These are phyloP conservation scores for Hippocampus zosterae DNA, from an alignment of 2,113 vertebrate genomes.

Conservation along the genomic window DNA sequence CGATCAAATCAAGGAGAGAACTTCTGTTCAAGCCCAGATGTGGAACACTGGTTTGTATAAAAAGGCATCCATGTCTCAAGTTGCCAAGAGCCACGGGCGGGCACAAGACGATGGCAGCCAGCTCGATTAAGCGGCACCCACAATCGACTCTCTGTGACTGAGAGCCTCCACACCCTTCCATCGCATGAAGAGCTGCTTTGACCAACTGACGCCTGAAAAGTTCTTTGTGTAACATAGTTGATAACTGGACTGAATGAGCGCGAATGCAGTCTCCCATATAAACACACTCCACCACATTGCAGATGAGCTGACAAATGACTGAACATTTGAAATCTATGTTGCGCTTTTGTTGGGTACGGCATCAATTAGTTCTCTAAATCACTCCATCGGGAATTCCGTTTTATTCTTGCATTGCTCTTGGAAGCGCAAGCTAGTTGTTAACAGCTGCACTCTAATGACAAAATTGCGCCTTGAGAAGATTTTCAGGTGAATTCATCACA, in stretches of 20 bases:
- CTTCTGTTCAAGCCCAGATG: constrained; percentile 61
- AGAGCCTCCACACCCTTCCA: constrained; percentile 47
- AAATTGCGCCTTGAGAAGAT: constrained; percentile 24
- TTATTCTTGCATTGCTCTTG: constrained; percentile 20
- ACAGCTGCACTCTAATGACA: constrained; percentile 13
- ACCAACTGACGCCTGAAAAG: constrained; percentile 36
- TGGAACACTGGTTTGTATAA: constrained; percentile 50
- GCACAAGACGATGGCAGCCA: constrained; percentile 60
- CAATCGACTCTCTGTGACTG: constrained; percentile 66
- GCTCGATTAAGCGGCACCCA: constrained; percentile 48
- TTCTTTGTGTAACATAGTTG: constrained; percentile 17
- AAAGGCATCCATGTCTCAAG: constrained; percentile 42
- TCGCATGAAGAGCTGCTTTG: constrained; percentile 62
- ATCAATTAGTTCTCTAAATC: constrained; percentile 1
- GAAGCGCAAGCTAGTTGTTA: constrained; percentile 20
- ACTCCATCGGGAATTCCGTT: constrained; percentile 10
- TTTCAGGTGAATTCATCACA: constrained; percentile 44
- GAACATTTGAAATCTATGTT: constrained; percentile 4
- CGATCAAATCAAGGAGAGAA: constrained; percentile 46
- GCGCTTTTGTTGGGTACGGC: background rate
- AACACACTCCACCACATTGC: constrained; percentile 3
- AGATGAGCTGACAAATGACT: background rate
- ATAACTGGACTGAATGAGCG: constrained; percentile 28
- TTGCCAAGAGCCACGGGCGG: constrained; percentile 69
- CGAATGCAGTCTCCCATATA: constrained; percentile 1